phyloP scores from a whole-genome alignment of 1,140 invertebrate genomes.

The Drepana arcuata region DNA sequence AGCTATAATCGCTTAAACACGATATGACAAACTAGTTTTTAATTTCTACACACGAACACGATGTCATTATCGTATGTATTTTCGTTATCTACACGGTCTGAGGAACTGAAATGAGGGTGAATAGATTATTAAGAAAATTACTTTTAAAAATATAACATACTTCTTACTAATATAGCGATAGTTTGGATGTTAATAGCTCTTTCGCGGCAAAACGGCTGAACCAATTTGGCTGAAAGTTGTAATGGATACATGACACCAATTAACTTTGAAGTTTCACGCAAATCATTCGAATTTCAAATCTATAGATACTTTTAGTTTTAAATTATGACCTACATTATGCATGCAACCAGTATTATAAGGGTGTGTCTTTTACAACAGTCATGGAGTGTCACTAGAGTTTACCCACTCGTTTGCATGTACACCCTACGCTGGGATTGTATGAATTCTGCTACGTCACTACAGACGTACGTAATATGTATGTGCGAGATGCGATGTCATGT shows the following conservation, averaged over 20 bases:
- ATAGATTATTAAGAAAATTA: too few relatives aligned
- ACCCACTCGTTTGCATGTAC: conserved; percentile 18
- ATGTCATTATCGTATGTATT: conserved; percentile 16
- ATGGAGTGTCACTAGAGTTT: conserved; percentile 26
- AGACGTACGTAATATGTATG: background rate
- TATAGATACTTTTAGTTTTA: too few relatives aligned
- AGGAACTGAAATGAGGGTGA: conserved; percentile 22
- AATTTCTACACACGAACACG: conserved; percentile 25
- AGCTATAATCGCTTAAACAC: conserved; percentile 8
- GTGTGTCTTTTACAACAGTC: conserved; percentile 25
- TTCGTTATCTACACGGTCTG: conserved; percentile 10
- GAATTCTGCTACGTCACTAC: conserved; percentile 9
- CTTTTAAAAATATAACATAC: too few relatives aligned
- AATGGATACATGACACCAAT: too few relatives aligned
- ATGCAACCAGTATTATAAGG: too few relatives aligned
- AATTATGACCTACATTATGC: too few relatives aligned
- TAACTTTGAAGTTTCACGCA: too few relatives aligned
- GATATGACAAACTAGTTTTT: conserved; percentile 20
- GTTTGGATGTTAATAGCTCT: too few relatives aligned
- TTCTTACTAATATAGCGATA: too few relatives aligned
- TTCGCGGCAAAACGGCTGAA: too few relatives aligned
- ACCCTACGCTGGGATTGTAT: conserved; percentile 2
- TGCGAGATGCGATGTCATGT: conserved; percentile 5
- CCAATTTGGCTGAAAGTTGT: too few relatives aligned
- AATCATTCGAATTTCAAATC: too few relatives aligned